These are phyloP conservation scores for Lasioglossum vierecki DNA, from an alignment of 2,888 invertebrate genomes.

Conservation along the genomic window DNA sequence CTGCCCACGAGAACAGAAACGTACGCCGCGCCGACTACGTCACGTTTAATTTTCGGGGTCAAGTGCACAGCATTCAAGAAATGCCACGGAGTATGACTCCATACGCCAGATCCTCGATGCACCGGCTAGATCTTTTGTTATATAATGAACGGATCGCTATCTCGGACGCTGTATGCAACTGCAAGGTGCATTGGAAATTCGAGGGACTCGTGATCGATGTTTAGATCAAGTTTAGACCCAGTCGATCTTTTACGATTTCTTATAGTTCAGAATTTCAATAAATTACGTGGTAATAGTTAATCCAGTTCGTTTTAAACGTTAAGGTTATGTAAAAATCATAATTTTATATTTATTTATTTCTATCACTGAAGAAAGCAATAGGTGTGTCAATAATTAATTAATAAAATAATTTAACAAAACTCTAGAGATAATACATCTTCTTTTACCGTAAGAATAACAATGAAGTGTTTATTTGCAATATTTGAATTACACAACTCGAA, in stretches of 20 bases:
- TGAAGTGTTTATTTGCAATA: no score
- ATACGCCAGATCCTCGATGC: constrained; percentile 11
- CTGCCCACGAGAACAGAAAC: constrained; percentile 34
- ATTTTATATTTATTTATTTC: background rate
- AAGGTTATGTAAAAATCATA: background rate
- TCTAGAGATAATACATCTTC: background rate
- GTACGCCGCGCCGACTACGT: constrained; percentile 38
- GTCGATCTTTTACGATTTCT: background rate
- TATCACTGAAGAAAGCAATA: no score
- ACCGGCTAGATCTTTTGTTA: constrained; percentile 18
- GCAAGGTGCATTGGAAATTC: background rate
- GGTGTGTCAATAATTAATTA: background rate
- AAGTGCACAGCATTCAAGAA: constrained; percentile 56
- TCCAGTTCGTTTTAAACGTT: background rate
- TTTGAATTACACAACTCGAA: background rate
- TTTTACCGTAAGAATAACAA: no score
- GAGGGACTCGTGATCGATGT: background rate
- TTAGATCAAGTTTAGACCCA: background rate
- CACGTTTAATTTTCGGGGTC: constrained; percentile 63
- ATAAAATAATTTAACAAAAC: background rate
- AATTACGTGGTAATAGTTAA: no score
- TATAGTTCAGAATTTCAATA: background rate
- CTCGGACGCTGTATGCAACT: background rate
- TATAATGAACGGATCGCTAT: constrained; percentile 29
- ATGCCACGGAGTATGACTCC: constrained; percentile 23